These are phyloP conservation scores for Meandrusa payeni DNA, from an alignment of 2,888 invertebrate genomes.

Conservation along the genomic window DNA sequence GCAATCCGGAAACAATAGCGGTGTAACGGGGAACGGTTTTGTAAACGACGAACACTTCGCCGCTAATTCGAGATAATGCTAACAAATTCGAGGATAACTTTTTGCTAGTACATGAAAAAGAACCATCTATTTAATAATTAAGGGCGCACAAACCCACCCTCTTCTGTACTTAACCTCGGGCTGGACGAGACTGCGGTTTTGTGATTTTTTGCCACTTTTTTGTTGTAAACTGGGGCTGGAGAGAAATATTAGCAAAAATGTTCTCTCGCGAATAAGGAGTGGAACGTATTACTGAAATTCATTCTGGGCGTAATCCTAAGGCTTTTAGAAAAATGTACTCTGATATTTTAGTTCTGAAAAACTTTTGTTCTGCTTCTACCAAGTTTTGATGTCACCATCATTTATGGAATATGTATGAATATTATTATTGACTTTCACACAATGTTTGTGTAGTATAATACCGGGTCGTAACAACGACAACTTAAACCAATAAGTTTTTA, in stretches of 20 bases:
- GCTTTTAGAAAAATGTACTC: not conserved
- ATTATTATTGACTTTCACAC: no score
- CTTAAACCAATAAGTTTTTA: no score
- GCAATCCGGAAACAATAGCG: constrained; percentile 6
- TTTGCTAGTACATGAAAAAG: constrained; percentile 25
- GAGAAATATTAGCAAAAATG: constrained; percentile 14
- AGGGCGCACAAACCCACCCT: constrained; percentile 35
- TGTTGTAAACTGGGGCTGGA: constrained; percentile 4
- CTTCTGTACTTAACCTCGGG: constrained; percentile 35
- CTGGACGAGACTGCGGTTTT: constrained; percentile 22
- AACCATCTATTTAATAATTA: constrained; percentile 43
- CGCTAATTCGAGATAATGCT: constrained; percentile 18
- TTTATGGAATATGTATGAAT: no score
- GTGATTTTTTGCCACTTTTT: constrained; percentile 16
- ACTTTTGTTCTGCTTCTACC: no score
- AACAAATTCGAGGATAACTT: constrained; percentile 25
- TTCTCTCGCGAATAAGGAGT: constrained; percentile 12
- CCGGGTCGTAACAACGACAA: no score
- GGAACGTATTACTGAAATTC: constrained; percentile 15
- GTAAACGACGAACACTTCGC: constrained; percentile 14
- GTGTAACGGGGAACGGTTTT: constrained; percentile 1
- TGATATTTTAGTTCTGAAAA: not conserved
- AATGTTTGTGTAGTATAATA: no score
- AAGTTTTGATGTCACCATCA: no score
- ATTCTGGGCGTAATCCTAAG: not conserved